A percentile compares a stretch with the other conserved stretches of the same genome.
Conservation (phyloP, 2,888 invertebrate genomes). For the Lycophotia porphyrea region DNA sequence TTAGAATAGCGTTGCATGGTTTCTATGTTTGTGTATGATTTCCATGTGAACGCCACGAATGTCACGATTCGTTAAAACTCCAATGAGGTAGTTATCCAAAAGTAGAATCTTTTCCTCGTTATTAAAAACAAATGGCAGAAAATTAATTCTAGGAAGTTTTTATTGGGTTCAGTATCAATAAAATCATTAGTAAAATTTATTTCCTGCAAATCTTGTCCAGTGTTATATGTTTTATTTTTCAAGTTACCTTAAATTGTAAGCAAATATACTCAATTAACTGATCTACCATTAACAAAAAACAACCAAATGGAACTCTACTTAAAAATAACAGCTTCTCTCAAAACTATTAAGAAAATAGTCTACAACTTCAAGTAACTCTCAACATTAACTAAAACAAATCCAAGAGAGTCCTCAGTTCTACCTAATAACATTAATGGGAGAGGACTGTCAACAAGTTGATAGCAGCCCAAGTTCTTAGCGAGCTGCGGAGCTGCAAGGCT, state of each 20-base stretch:
- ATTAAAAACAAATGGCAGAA: not conserved
- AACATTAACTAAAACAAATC: conserved; percentile 51
- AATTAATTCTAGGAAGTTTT: not conserved
- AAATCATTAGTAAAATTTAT: not conserved
- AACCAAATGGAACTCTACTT: not conserved
- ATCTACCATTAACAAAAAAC: not conserved
- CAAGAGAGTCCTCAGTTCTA: conserved; percentile 33
- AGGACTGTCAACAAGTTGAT: conserved; percentile 58
- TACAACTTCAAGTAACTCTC: conserved; percentile 11
- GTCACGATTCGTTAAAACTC: not conserved
- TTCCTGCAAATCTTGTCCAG: not conserved
- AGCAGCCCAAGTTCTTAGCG: conserved; percentile 35
- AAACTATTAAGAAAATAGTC: conserved; percentile 17
- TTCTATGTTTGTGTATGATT: not conserved
- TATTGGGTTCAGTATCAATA: not conserved
- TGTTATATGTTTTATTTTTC: not conserved
- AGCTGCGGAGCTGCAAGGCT: conserved; percentile 29
- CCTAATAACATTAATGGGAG: conserved; percentile 65
- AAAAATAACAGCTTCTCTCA: not conserved
- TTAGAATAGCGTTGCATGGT: not conserved
- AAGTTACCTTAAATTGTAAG: not conserved
- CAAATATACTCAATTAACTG: not conserved
- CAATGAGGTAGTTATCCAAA: not conserved
- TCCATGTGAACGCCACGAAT: not conserved
- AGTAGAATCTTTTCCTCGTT: not conserved